phyloP scores from a whole-genome alignment of 2,888 invertebrate species.

The Acleris literana region DNA sequence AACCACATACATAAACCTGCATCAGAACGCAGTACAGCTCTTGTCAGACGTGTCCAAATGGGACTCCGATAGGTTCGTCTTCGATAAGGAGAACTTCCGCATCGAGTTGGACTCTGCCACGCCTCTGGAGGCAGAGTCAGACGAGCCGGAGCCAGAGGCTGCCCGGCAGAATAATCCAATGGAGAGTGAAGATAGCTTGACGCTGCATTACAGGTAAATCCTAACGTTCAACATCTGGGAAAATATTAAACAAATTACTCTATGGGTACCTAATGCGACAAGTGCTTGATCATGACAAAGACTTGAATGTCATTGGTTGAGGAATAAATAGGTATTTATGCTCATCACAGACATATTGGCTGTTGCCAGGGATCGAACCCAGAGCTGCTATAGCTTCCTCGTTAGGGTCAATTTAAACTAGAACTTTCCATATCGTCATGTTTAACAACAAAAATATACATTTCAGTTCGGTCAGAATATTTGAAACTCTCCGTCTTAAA shows the following conservation, averaged over 20 bases:
- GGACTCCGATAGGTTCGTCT: constrained; percentile 80
- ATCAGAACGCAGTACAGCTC: constrained; percentile 82
- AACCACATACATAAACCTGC: constrained; percentile 81
- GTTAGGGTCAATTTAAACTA: no score
- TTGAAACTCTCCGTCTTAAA: no score
- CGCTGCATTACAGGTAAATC: constrained; percentile 76
- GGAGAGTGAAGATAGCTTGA: constrained; percentile 75
- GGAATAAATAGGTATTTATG: no score
- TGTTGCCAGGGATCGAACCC: no score
- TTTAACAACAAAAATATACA: no score
- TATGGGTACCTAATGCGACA: no score
- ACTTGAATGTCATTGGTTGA: no score
- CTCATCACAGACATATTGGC: no score
- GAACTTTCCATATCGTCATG: no score
- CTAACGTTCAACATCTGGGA: constrained; percentile 2
- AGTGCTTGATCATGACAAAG: no score
- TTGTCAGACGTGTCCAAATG: constrained; percentile 83
- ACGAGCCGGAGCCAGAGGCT: constrained; percentile 74
- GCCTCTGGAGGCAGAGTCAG: constrained; percentile 78
- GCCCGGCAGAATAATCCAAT: constrained; percentile 73
- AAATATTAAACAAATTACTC: not conserved
- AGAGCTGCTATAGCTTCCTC: no score
- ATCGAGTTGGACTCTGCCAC: constrained; percentile 74
- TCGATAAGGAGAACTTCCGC: constrained; percentile 82
- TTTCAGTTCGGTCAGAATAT: no score